phyloP scores from a whole-genome alignment of 2,113 vertebrate species.

The Podocnemis expansa region DNA sequence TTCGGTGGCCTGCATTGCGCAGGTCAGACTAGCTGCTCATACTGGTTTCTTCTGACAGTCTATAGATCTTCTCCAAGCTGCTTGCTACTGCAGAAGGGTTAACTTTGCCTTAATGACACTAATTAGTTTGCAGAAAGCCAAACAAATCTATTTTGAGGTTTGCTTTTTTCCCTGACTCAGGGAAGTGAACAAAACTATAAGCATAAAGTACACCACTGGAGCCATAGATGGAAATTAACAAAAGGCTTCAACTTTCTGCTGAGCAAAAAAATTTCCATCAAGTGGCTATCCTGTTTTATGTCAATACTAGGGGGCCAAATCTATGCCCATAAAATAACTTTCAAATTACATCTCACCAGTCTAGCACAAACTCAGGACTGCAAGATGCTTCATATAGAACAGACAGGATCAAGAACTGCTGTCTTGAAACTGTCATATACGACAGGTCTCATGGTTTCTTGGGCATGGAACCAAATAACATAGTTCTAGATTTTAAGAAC shows the following conservation, averaged over 20 bases:
- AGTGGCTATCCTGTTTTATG: background rate
- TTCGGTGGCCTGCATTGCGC: too few relatives aligned
- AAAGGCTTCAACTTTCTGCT: fast-evolving
- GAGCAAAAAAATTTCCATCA: background rate
- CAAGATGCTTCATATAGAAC: background rate
- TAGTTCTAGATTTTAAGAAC: too few relatives aligned
- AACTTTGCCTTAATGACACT: background rate
- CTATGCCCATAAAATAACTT: background rate
- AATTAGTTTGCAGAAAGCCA: constrained; percentile 2
- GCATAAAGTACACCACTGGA: background rate
- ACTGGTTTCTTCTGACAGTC: too few relatives aligned
- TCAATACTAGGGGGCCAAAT: background rate
- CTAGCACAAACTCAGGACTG: background rate
- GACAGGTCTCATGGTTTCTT: background rate
- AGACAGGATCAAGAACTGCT: background rate
- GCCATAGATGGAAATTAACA: background rate
- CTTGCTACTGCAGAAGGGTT: background rate
- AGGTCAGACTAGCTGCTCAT: too few relatives aligned
- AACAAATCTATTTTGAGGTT: constrained; percentile 49
- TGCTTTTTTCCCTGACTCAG: constrained; percentile 31
- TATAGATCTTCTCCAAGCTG: background rate
- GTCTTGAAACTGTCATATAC: background rate
- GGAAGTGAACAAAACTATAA: background rate
- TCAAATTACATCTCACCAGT: background rate
- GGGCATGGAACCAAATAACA: background rate